phyloP scores from a whole-genome alignment of 1,140 invertebrate genomes.

The Physella acuta region DNA sequence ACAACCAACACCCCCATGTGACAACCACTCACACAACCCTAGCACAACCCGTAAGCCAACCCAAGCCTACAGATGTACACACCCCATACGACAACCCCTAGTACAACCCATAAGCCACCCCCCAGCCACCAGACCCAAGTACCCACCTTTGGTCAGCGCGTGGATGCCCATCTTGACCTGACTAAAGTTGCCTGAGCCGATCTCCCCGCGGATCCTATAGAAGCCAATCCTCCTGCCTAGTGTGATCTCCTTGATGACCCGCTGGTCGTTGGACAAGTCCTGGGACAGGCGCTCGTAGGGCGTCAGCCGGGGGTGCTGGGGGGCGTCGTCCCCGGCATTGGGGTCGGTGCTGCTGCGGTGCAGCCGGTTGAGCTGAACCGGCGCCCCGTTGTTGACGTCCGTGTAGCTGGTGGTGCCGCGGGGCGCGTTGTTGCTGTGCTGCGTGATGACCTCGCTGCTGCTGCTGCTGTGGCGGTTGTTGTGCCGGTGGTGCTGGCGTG shows the following conservation, averaged over 20 bases:
- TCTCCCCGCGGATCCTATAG: conserved; percentile 70
- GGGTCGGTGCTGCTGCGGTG: conserved; percentile 26
- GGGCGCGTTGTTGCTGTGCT: not conserved
- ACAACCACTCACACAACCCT: no score
- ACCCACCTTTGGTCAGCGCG: conserved; percentile 77
- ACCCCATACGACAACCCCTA: no score
- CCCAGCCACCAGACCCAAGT: not conserved
- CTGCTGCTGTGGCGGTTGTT: conserved; percentile 8
- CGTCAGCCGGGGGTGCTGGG: conserved; percentile 33
- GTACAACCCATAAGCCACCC: not conserved
- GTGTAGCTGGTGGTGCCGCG: not conserved
- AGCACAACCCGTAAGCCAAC: no score
- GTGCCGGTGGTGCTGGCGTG: not conserved
- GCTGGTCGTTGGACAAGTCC: conserved; percentile 59
- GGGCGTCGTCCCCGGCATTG: conserved; percentile 1
- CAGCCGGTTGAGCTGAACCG: not conserved
- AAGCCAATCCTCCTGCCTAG: conserved; percentile 71
- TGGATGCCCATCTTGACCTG: conserved; percentile 85
- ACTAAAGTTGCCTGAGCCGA: conserved; percentile 86
- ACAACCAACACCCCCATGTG: no score
- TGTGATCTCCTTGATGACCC: conserved; percentile 67
- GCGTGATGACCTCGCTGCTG: not conserved
- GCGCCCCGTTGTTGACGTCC: not conserved
- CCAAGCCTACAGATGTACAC: no score
- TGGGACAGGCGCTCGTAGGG: conserved; percentile 46